A percentile compares a stretch with the other conserved stretches of the same genome.
Conservation (phyloP, 2,888 invertebrate species). For the Perizoma affinitatum region DNA sequence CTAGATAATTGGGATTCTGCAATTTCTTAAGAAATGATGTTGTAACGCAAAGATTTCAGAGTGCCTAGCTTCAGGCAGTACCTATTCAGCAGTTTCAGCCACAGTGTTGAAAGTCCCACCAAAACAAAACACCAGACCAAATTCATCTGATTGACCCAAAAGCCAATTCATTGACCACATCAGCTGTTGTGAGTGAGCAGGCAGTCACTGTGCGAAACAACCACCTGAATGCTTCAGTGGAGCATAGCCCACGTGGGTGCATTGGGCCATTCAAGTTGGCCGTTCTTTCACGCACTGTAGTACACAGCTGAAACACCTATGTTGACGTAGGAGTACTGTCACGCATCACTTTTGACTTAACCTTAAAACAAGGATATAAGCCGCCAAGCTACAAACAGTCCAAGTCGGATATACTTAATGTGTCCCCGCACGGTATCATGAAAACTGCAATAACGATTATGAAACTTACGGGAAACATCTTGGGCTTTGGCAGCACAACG, state of each 20-base stretch:
- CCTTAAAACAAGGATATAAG: neutral
- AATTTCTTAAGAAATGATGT: too few relatives aligned
- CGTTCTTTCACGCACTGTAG: slow-evolving; percentile 3
- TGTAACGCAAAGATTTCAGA: too few relatives aligned
- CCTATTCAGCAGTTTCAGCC: too few relatives aligned
- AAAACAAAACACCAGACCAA: slow-evolving; percentile 5
- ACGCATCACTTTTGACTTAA: neutral
- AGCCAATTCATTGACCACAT: slow-evolving; percentile 18
- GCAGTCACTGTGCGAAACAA: slow-evolving; percentile 52
- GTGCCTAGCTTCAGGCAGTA: too few relatives aligned
- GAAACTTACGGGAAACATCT: too few relatives aligned
- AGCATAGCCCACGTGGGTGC: slow-evolving; percentile 54
- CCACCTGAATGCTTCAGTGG: slow-evolving; percentile 54
- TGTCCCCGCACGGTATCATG: too few relatives aligned
- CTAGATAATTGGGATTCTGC: too few relatives aligned
- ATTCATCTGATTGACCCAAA: slow-evolving; percentile 7
- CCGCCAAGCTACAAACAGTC: neutral
- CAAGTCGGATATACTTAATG: too few relatives aligned
- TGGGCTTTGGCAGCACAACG: too few relatives aligned
- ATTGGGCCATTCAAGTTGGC: slow-evolving; percentile 36
- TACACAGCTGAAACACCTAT: too few relatives aligned
- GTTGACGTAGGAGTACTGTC: neutral
- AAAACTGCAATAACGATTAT: too few relatives aligned
- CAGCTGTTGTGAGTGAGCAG: slow-evolving; percentile 21
- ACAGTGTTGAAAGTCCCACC: slow-evolving; percentile 8